Percentiles rank a stretch among this genome's conserved stretches.
Evolutionary conservation across 2,888 invertebrate genomes (phyloP).

Genomic region (Cryptocephalus moraei): DNA sequence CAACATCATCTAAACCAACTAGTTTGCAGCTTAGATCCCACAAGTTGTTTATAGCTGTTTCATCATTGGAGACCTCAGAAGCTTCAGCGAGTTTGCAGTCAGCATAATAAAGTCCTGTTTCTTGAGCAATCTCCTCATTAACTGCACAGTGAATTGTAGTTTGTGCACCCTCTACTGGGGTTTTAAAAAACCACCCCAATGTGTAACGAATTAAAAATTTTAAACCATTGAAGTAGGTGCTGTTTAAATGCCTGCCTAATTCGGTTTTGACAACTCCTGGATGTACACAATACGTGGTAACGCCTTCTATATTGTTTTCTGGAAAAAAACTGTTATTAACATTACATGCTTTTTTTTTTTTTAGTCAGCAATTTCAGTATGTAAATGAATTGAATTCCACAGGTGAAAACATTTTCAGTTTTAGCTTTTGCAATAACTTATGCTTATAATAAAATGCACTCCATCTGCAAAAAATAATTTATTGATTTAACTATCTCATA

Average conservation of each 20-base stretch:
- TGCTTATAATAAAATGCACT: too few relatives aligned
- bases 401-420: too few relatives aligned
- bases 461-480: too few relatives aligned
- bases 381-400: too few relatives aligned
- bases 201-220: slow-evolving; percentile 16
- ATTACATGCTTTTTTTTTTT: too few relatives aligned
- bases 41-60: slow-evolving; percentile 45
- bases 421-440: too few relatives aligned
- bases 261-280: slow-evolving; percentile 70
- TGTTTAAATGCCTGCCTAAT: slow-evolving; percentile 54
- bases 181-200: slow-evolving; percentile 11
- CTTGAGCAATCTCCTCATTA: slow-evolving; percentile 50
- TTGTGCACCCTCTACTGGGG: slow-evolving; percentile 52
- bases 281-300: slow-evolving; percentile 61
- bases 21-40: slow-evolving; percentile 51
- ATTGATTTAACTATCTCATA: too few relatives aligned
- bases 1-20: slow-evolving; percentile 39
- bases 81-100: slow-evolving; percentile 47
- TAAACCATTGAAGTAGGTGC: slow-evolving; percentile 36
- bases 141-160: slow-evolving; percentile 63
- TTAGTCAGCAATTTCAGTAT: too few relatives aligned
- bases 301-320: slow-evolving; percentile 36
- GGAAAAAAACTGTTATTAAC: neutral
- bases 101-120: slow-evolving; percentile 48
- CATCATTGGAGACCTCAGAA: slow-evolving; percentile 42